A percentile compares a stretch with the other conserved stretches of the same genome.
Conservation (phyloP, 1,140 invertebrate species). For the Leptinotarsa defecta region DNA sequence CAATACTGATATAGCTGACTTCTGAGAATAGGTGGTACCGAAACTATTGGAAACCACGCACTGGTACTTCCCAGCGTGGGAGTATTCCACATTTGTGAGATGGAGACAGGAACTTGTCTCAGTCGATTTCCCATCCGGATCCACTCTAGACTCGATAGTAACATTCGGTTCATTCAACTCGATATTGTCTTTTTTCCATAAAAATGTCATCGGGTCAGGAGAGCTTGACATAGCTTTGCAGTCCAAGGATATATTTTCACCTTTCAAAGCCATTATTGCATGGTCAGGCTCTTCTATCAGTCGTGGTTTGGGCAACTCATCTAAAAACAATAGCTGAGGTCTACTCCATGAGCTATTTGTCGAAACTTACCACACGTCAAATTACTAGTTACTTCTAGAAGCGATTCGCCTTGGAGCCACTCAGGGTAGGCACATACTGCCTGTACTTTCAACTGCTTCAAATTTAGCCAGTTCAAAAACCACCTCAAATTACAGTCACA, state of each 20-base stretch:
- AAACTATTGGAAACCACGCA: constrained; percentile 89
- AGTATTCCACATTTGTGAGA: constrained; percentile 73
- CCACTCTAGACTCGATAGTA: constrained; percentile 37
- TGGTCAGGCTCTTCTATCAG: constrained; percentile 80
- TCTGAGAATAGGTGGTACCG: constrained; percentile 86
- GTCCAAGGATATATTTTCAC: constrained; percentile 77
- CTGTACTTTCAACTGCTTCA: constrained; percentile 42
- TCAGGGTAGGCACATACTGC: constrained; percentile 75
- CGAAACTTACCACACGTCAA: constrained; percentile 50
- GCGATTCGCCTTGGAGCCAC: constrained; percentile 67
- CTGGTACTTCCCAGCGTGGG: constrained; percentile 86
- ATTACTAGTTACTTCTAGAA: constrained; percentile 71
- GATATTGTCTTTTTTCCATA: constrained; percentile 88
- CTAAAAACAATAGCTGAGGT: constrained; percentile 51
- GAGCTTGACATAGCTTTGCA: constrained; percentile 76
- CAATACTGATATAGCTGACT: constrained; percentile 83
- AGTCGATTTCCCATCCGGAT: constrained; percentile 59
- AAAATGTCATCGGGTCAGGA: constrained; percentile 70
- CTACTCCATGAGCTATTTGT: neutral
- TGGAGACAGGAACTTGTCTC: constrained; percentile 67
- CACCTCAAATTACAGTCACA: constrained; percentile 50
- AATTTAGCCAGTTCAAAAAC: constrained; percentile 45
- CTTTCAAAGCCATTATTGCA: constrained; percentile 82
- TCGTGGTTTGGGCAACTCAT: constrained; percentile 82
- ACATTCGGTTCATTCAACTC: constrained; percentile 62